A percentile compares a stretch with the other conserved stretches of the same genome.
Conservation (phyloP, 2,797 vertebrate species). For the Poecile montanus region DNA sequence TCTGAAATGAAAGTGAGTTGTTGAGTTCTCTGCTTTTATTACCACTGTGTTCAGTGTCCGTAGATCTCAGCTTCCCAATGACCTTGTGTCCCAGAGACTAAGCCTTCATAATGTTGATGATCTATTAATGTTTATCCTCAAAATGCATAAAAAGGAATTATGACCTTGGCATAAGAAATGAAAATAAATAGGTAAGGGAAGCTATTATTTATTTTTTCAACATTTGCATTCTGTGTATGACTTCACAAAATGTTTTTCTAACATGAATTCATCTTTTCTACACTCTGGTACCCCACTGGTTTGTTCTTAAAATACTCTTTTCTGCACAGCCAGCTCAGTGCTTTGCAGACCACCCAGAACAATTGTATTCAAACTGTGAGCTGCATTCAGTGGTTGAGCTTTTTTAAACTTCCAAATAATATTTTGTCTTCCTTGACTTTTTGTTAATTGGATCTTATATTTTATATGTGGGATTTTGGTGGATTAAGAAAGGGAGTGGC, state of each 20-base stretch:
- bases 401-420: constrained; percentile 7
- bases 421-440: constrained; percentile 1
- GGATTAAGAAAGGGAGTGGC: constrained; percentile 41
- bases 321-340: constrained; percentile 2
- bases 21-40: background rate
- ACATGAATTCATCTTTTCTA: constrained; percentile 30
- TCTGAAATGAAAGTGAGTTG: background rate
- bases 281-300: background rate
- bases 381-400: background rate
- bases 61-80: background rate
- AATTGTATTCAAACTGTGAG: background rate
- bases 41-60: background rate
- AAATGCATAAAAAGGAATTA: constrained; percentile 59
- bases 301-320: constrained; percentile 56
- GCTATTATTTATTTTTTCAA: constrained; percentile 59
- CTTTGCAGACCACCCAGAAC: constrained; percentile 43
- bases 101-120: background rate
- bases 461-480: background rate
- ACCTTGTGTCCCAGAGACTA: constrained; percentile 22
- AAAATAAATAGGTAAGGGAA: constrained; percentile 58
- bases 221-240: constrained; percentile 46
- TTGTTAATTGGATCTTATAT: background rate
- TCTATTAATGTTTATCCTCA: constrained; percentile 64
- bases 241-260: constrained; percentile 43
- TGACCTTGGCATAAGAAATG: constrained; percentile 17